Evolutionary conservation across 2,888 invertebrate species (phyloP), one percentile per base, ranked within the genome.

Genomic region (Hemaris fuciformis): DNA sequence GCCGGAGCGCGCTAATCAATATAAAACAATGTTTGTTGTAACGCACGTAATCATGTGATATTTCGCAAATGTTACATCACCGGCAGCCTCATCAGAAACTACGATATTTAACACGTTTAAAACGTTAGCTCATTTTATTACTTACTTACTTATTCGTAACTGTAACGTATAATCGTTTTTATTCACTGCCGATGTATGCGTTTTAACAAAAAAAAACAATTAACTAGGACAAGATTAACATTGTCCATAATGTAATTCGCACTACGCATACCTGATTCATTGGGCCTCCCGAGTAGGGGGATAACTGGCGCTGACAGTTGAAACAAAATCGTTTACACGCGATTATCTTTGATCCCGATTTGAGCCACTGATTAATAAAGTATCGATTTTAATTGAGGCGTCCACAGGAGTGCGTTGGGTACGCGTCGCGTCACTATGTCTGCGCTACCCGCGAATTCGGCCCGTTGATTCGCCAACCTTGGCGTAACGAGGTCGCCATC

Each of bases 401-500:
- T 68, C 62, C 74, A 76, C 74, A 74, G 76, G 73, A 74, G 79
- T 75, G 72, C 69, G 74, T 71, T 66, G 66, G 71, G 73, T 68
- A 65, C 70, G 73, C 76, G 80, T 73, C 86, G 87, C 90, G 89
- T 88, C 88, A 83, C 85, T 83, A 80, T 75, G 89, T 90, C 89
- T 89, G 83, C 70, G 77, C 76, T 72, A 74, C 70, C 73, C 78
- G 83, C 82, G 81, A 85, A 82, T 85, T 84, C 80, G 81, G 76
- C 64, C 62, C 77, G 81, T 83, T 87, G 89, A 88, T 88, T 89
- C 85, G 87, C 86, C 87, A 89, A 88, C 88, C 88, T 89, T 89
- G 89, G 84, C 71, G 75, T 83, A 85, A 84, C 85, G 88, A 87
- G 87, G 85, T 80, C 86, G 85, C 83, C 80, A 84, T 83, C 83